Evolutionary conservation across 1,140 invertebrate species (phyloP).

Genomic region (Lethocerus indicus): DNA sequence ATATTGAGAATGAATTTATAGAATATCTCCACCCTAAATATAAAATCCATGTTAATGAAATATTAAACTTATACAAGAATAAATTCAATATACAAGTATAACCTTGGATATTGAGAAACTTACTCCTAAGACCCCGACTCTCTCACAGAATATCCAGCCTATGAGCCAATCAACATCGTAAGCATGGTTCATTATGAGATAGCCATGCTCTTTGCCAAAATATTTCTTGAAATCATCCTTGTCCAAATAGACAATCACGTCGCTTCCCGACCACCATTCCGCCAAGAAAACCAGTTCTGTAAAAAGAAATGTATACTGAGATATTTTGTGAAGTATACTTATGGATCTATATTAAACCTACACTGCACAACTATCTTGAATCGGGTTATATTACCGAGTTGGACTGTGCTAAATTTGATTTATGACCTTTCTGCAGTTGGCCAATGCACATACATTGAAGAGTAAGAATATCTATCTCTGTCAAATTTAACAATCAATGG

Average conservation of each 20-base stretch:
- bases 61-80: neutral
- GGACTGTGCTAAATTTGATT: too few species aligned
- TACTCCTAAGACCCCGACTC: slow-evolving; percentile 58
- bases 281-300: slow-evolving; percentile 79
- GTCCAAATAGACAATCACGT: slow-evolving; percentile 56
- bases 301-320: too few species aligned
- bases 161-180: slow-evolving; percentile 93
- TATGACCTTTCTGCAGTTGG: too few species aligned
- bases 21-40: too few species aligned
- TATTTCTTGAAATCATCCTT: slow-evolving; percentile 59
- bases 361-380: too few species aligned
- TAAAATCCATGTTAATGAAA: neutral
- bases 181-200: slow-evolving; percentile 85
- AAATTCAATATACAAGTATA: neutral
- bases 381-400: too few species aligned
- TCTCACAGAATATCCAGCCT: slow-evolving; percentile 73
- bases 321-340: too few species aligned
- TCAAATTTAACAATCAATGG: too few species aligned
- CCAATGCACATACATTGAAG: too few species aligned
- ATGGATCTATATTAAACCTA: too few species aligned
- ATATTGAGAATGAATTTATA: too few species aligned
- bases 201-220: slow-evolving; percentile 74
- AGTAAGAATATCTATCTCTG: too few species aligned
- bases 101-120: slow-evolving; percentile 27
- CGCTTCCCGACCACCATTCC: slow-evolving; percentile 81